Evolutionary conservation across 2,888 invertebrate genomes (phyloP).

Genomic region (Atrina japonica): DNA sequence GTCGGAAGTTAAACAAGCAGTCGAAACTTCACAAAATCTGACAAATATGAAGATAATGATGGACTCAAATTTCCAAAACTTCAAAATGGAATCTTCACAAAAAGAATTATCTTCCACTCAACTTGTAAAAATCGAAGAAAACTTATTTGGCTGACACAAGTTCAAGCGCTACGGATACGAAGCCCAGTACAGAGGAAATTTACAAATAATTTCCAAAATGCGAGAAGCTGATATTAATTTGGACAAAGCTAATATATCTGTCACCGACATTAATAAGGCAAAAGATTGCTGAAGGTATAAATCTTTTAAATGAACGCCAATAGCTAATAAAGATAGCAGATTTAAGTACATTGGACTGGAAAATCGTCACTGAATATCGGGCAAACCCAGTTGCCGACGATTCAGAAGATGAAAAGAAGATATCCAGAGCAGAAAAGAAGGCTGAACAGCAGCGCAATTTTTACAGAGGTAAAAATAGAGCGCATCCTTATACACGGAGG

Average conservation of each 20-base stretch:
- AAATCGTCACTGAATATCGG: slow-evolving; percentile 26
- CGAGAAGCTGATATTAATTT: neutral
- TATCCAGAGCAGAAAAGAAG: slow-evolving; percentile 23
- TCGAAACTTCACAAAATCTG: slow-evolving; percentile 6
- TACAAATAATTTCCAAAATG: neutral
- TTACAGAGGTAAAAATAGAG: slow-evolving; percentile 4
- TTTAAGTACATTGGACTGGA: slow-evolving; percentile 24
- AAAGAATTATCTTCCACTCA: slow-evolving; percentile 12
- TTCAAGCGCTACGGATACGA: slow-evolving; percentile 33
- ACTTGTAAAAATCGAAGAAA: slow-evolving; percentile 7
- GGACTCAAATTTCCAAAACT: too few relatives aligned
- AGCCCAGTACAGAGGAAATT: slow-evolving; percentile 37
- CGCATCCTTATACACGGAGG: neutral
- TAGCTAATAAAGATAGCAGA: slow-evolving; percentile 28
- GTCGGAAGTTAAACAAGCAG: slow-evolving; percentile 11
- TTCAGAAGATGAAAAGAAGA: slow-evolving; percentile 31
- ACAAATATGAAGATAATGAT: neutral
- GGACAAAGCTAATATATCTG: neutral
- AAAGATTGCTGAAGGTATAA: slow-evolving; percentile 40
- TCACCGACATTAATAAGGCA: slow-evolving; percentile 19
- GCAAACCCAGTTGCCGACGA: slow-evolving; percentile 19
- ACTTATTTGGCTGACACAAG: too few relatives aligned
- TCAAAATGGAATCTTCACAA: slow-evolving; percentile 6
- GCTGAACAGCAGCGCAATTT: slow-evolving; percentile 19
- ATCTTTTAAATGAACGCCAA: slow-evolving; percentile 16